A percentile compares a stretch with the other conserved stretches of the same genome.
Evolutionary conservation across 1,140 invertebrate genomes (phyloP).

Genomic region (Nasonia longicornis): DNA sequence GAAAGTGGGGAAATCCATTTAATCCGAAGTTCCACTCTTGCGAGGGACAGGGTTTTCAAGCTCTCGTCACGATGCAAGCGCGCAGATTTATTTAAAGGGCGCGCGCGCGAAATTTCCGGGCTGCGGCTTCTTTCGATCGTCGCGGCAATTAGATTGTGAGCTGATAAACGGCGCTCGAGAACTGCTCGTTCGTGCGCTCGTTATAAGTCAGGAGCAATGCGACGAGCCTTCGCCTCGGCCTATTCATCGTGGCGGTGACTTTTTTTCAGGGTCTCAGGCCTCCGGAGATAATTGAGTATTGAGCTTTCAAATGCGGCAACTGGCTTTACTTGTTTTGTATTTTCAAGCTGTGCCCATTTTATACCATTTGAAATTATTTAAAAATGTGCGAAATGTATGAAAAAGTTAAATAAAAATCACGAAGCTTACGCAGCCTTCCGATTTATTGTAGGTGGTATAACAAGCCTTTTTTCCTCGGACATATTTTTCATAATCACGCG

Average conservation of each 20-base stretch:
- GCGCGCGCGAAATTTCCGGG: neutral
- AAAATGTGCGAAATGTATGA: too few relatives aligned
- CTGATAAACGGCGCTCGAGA: neutral
- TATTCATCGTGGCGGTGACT: neutral
- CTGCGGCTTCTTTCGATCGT: slow-evolving; percentile 4
- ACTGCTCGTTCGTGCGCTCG: neutral
- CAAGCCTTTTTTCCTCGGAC: neutral
- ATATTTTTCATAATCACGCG: slow-evolving; percentile 33
- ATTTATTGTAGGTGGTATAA: neutral
- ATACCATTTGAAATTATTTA: too few relatives aligned
- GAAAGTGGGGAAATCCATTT: slow-evolving; percentile 34
- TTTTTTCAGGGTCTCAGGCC: neutral
- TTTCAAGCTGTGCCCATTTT: neutral
- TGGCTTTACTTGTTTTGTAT: too few relatives aligned
- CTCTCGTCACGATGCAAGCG: neutral
- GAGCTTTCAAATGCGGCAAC: neutral
- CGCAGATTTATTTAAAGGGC: slow-evolving; percentile 8
- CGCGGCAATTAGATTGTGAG: slow-evolving; percentile 7
- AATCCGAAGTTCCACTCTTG: slow-evolving; percentile 17
- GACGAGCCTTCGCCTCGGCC: neutral
- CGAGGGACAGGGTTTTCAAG: neutral
- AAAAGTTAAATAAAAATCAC: too few relatives aligned
- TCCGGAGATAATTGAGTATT: neutral
- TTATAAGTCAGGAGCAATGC: slow-evolving; percentile 4
- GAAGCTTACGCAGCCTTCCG: neutral